Evolutionary conservation across 2,888 invertebrate species (phyloP).

Genomic region (Lochmaea crataegi): DNA sequence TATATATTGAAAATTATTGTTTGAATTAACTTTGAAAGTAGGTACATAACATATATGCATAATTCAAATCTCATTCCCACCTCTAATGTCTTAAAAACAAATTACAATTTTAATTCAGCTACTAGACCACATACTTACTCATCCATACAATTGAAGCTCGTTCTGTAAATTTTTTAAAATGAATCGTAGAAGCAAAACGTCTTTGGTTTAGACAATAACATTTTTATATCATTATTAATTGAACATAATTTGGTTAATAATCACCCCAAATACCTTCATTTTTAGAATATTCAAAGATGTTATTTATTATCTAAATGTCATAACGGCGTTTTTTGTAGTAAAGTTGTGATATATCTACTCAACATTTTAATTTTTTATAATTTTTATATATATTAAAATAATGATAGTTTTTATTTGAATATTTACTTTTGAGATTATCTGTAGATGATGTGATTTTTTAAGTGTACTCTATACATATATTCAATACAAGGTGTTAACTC

Average conservation of each 20-base stretch:
- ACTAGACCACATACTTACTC: no score
- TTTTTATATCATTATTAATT: no score
- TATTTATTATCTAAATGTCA: conserved; percentile 25
- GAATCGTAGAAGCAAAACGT: background rate
- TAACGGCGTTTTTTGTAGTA: conserved; percentile 17
- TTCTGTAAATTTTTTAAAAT: no score
- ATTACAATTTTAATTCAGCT: no score
- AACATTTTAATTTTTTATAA: conserved; percentile 21
- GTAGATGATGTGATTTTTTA: conserved; percentile 31
- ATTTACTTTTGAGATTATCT: conserved; percentile 31
- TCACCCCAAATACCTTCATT: conserved; percentile 9
- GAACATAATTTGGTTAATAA: conserved; percentile 11
- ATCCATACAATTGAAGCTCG: no score
- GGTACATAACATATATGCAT: no score
- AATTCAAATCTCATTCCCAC: no score
- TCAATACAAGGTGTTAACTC: conserved; percentile 15
- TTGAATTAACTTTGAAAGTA: no score
- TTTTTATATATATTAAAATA: conserved; percentile 9
- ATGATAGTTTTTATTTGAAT: conserved; percentile 18
- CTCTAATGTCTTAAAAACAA: no score
- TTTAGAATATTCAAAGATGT: conserved; percentile 15
- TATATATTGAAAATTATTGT: no score
- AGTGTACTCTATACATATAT: conserved; percentile 22
- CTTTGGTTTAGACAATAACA: background rate
- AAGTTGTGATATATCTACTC: conserved; percentile 33